Base-by-base conservation (phyloP, 2,888 invertebrate species). In the Didymodactylos carnosus region DNA sequence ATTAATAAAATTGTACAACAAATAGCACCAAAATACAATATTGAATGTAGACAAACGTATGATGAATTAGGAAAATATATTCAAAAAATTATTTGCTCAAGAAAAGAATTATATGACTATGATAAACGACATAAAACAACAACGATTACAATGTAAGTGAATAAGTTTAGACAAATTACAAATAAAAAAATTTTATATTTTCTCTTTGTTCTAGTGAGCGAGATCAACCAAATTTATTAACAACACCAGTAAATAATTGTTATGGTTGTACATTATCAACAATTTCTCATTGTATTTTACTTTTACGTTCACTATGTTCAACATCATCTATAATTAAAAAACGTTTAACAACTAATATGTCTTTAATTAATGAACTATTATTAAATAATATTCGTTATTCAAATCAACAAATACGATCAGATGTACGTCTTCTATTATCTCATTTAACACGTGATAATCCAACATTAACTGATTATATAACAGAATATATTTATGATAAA, bases 1-100 rank as follows among this genome's bases (percentile, higher is more conserved):
- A 92, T 94, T 62, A 94, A 94, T 84, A 89, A 90, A 81, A 90
- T 91, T 72, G 94, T 95, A 79, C 94, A 95, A 82, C 88, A 91
- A 77, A 86, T 95, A 51, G 94, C 94, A 3, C 92, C 93, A 82
- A 91, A 92, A 81, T 95, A 95, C 84, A 93, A 94, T 82, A 90
- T 89, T 70, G 95, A 97, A 79, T 94, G 94, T 81, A 92, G 92
- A 82, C 89, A 89, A 8, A 90, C 92, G 11, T 95, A 94, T 82
- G 95, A 95, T 80, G 95, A 95, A 81, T 87, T 97, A 2, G 93
- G 86, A 78, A 85, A 87, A 78, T 85, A 87, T 53, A 86, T 87
- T 75, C 86, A 86, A 83, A 72, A 73, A 27, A 16, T 75, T 0
- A 73, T 70, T 5, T 53, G 41, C 23, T n/a, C 40, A 14, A 69